Percentiles rank a stretch among this genome's conserved stretches.
phyloP scores from a whole-genome alignment of 2,113 vertebrate species.

The Plecturocebus donacophilus region DNA sequence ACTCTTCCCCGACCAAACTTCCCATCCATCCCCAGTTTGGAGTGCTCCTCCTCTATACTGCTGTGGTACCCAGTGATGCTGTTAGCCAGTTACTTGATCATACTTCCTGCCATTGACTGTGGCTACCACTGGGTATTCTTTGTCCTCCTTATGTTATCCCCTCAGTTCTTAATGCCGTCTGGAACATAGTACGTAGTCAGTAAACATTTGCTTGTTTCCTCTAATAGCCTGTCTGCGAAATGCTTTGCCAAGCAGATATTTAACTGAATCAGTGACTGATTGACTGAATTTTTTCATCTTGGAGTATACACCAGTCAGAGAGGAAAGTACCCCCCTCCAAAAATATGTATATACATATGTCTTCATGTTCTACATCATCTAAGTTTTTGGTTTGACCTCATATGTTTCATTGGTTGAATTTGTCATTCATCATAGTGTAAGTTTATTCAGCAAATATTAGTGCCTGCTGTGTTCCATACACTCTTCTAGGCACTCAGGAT shows the following conservation, averaged over 20 bases:
- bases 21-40: rapidly evolving
- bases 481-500: neutral
- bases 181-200: neutral
- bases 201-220: neutral
- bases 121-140: neutral
- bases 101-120: neutral
- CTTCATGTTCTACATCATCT: neutral
- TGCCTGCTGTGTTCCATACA: neutral
- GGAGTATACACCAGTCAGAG: neutral
- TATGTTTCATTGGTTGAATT: neutral
- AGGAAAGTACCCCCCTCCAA: neutral
- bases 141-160: neutral
- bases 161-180: neutral
- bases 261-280: neutral
- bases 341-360: neutral
- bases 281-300: neutral
- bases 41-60: neutral
- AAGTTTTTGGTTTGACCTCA: neutral
- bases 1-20: neutral
- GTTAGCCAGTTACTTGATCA: neutral
- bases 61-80: neutral
- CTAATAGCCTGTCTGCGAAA: neutral
- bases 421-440: neutral
- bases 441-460: neutral
- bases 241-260: neutral